These are phyloP conservation scores for Microtus richardsoni DNA, from an alignment of 2,113 vertebrate genomes.

Conservation along the genomic window DNA sequence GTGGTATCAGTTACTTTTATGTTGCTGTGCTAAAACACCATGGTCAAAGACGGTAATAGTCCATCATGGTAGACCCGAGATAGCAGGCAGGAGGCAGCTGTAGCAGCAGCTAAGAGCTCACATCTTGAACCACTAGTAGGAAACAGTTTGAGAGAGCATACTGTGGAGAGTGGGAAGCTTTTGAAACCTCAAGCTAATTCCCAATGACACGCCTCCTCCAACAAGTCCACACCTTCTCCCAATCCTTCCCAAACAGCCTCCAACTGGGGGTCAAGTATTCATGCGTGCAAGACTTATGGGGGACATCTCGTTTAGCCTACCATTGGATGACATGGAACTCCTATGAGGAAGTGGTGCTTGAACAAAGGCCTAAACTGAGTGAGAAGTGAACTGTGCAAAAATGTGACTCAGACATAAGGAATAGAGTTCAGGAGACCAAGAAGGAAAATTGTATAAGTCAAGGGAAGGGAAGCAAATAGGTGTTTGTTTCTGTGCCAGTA, in stretches of 20 bases:
- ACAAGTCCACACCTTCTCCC: not conserved
- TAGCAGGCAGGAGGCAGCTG: not conserved
- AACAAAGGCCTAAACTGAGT: not conserved
- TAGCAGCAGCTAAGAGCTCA: not conserved
- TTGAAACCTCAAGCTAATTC: not conserved
- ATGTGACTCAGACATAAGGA: not conserved
- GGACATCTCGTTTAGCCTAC: not conserved
- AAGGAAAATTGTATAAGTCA: accelerated
- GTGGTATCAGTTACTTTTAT: not conserved
- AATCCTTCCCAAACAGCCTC: not conserved
- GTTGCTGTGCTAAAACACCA: not conserved
- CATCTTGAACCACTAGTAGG: not conserved
- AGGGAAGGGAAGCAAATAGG: not conserved
- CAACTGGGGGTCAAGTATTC: not conserved
- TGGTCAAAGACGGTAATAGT: not conserved
- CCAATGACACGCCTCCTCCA: not conserved
- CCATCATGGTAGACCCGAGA: not conserved
- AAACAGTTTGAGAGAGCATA: not conserved
- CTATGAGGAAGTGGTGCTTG: not conserved
- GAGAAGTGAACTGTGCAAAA: not conserved
- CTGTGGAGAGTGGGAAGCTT: not conserved
- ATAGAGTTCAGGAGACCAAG: accelerated
- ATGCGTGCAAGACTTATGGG: not conserved
- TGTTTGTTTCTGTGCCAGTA: not conserved
- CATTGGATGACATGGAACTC: not conserved